phyloP scores from a whole-genome alignment of 2,113 vertebrate genomes.

The Eretmochelys imbricata region DNA sequence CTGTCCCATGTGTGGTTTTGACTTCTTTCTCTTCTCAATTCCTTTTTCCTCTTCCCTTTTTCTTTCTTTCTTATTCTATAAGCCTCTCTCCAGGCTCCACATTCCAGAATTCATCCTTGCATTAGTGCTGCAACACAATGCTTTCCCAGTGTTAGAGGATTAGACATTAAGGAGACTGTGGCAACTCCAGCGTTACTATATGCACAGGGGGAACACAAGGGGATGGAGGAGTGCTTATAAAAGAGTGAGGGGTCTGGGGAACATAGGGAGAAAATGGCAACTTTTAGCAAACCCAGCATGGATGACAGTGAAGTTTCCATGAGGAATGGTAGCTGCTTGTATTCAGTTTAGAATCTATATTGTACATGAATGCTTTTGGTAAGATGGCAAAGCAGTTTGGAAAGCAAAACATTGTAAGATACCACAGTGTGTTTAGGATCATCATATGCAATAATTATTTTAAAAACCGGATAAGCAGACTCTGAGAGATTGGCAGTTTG shows the following conservation, averaged over 20 bases:
- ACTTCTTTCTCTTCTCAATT: constrained; percentile 85
- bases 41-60: constrained; percentile 80
- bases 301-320: constrained; percentile 34
- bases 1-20: constrained; percentile 84
- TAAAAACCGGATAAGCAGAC: background rate
- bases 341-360: background rate
- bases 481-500: background rate
- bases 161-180: constrained; percentile 83
- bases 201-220: constrained; percentile 62
- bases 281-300: constrained; percentile 36
- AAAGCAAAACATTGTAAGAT: background rate
- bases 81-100: constrained; percentile 80
- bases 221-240: constrained; percentile 52
- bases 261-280: constrained; percentile 42
- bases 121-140: constrained; percentile 80
- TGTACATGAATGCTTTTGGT: background rate
- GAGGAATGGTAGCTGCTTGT: background rate
- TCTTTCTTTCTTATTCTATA: constrained; percentile 82
- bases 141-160: constrained; percentile 83
- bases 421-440: background rate
- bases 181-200: constrained; percentile 73
- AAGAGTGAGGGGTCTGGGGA: constrained; percentile 51
- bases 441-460: background rate
- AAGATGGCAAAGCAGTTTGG: background rate
- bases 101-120: constrained; percentile 84